Percentiles rank a stretch among this genome's conserved stretches.
phyloP scores from a whole-genome alignment of 1,140 invertebrate genomes.

The Helicoverpa armigera region DNA sequence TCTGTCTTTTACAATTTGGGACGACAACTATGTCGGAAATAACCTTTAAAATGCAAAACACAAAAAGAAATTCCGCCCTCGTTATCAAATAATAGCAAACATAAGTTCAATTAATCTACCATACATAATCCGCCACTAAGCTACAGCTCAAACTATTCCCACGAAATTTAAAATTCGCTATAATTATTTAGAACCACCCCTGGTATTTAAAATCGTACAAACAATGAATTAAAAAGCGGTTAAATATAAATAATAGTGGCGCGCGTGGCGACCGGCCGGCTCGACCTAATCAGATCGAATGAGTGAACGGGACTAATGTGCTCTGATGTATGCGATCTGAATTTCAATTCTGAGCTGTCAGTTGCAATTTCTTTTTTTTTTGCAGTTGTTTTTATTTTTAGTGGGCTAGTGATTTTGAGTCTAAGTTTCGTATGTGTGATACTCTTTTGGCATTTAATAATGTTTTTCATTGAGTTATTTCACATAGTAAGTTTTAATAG shows the following conservation, averaged over 20 bases:
- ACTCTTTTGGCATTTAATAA: no score
- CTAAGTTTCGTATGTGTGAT: not conserved
- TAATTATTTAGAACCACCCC: conserved; percentile 44
- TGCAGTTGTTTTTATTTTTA: conserved; percentile 6
- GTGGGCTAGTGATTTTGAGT: not conserved
- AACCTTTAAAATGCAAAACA: not conserved
- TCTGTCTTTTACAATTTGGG: no score
- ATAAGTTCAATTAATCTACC: conserved; percentile 8
- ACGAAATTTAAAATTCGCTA: conserved; percentile 43
- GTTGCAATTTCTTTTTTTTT: conserved; percentile 35
- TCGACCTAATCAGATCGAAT: conserved; percentile 44
- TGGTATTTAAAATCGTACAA: conserved; percentile 47
- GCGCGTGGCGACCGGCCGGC: conserved; percentile 39
- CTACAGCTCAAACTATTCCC: conserved; percentile 30
- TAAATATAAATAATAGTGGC: conserved; percentile 52
- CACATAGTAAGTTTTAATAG: no score
- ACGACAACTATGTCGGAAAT: no score
- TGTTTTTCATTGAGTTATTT: no score
- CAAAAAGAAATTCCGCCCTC: not conserved
- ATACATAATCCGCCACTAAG: conserved; percentile 17
- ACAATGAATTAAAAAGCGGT: conserved; percentile 55
- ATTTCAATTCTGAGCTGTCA: conserved; percentile 45
- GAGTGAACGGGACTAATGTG: conserved; percentile 3
- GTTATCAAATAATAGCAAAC: not conserved
- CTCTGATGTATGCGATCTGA: conserved; percentile 35